A percentile compares a stretch with the other conserved stretches of the same genome.
Evolutionary conservation across 2,888 invertebrate species (phyloP).

Genomic region (Amaurobius ferox): DNA sequence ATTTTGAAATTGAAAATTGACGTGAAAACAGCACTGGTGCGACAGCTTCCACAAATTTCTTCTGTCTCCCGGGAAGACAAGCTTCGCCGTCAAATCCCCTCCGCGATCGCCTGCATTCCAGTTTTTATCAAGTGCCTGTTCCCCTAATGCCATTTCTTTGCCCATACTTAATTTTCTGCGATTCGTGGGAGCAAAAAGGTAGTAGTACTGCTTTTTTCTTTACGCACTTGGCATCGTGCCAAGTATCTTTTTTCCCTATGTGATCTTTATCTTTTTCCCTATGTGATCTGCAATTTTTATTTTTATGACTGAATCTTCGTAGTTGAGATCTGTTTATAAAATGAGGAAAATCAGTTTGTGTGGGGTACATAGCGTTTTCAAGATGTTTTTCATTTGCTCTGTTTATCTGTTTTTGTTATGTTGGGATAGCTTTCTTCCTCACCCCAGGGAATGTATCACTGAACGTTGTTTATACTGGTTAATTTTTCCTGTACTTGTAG

Average conservation of each 20-base stretch:
- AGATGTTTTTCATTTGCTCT: conserved; percentile 33
- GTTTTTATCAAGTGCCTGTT: conserved; percentile 21
- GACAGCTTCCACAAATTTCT: background rate
- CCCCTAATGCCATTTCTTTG: conserved; percentile 40
- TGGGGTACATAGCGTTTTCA: conserved; percentile 26
- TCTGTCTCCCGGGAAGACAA: too few species aligned
- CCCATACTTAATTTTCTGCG: conserved; percentile 60
- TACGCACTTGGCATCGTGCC: conserved; percentile 64
- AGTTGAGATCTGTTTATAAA: conserved; percentile 14
- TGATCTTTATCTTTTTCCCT: conserved; percentile 45
- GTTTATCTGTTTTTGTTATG: too few species aligned
- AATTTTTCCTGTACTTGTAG: too few species aligned
- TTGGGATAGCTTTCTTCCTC: too few species aligned
- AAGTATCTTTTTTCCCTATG: conserved; percentile 48
- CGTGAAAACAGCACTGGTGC: too few species aligned
- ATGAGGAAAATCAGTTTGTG: conserved; percentile 26
- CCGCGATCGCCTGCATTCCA: background rate
- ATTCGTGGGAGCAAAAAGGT: conserved; percentile 69
- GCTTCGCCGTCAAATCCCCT: background rate
- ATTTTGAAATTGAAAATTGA: too few species aligned
- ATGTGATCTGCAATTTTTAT: conserved; percentile 70
- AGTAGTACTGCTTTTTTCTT: conserved; percentile 64
- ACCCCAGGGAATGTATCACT: too few species aligned
- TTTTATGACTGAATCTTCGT: conserved; percentile 45
- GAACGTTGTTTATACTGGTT: too few species aligned